Evolutionary conservation across 2,113 vertebrate genomes (phyloP).

Genomic region (Neolamprologus longior): DNA sequence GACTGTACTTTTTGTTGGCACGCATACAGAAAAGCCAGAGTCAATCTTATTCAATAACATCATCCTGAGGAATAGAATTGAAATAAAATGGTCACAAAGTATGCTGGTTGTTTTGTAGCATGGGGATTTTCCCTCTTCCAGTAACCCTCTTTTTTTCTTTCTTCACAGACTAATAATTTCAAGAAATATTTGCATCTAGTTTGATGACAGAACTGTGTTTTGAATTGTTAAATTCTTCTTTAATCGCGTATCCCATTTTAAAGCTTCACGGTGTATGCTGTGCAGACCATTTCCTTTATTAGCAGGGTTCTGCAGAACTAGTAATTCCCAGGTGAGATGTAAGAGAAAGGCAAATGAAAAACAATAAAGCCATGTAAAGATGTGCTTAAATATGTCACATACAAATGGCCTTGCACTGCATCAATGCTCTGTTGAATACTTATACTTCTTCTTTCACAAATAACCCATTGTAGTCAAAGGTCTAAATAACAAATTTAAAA

Average conservation of each 20-base stretch:
- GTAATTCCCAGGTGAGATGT: slow-evolving; percentile 12
- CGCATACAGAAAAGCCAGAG: not conserved
- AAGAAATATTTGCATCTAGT: not conserved
- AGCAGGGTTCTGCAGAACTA: not conserved
- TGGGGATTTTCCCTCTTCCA: not conserved
- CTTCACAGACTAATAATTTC: not conserved
- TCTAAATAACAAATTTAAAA: not conserved
- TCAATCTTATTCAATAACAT: not conserved
- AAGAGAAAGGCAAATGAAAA: not conserved
- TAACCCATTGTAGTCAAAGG: not conserved
- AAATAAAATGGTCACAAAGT: not conserved
- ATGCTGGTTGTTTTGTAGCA: not conserved
- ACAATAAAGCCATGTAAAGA: not conserved
- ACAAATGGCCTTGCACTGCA: slow-evolving; percentile 6
- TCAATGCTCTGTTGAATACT: not conserved
- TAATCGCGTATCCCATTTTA: not conserved
- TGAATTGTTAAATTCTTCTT: not conserved
- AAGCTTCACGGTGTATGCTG: not conserved
- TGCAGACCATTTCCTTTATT: not conserved
- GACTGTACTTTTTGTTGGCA: not conserved
- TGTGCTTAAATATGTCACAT: slow-evolving; percentile 16
- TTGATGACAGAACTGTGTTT: not conserved
- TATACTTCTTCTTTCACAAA: not conserved
- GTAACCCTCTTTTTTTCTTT: not conserved
- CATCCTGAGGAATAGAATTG: not conserved